Conservation (phyloP, 2,888 invertebrate species). For the Cryptocheilus praepositus region DNA sequence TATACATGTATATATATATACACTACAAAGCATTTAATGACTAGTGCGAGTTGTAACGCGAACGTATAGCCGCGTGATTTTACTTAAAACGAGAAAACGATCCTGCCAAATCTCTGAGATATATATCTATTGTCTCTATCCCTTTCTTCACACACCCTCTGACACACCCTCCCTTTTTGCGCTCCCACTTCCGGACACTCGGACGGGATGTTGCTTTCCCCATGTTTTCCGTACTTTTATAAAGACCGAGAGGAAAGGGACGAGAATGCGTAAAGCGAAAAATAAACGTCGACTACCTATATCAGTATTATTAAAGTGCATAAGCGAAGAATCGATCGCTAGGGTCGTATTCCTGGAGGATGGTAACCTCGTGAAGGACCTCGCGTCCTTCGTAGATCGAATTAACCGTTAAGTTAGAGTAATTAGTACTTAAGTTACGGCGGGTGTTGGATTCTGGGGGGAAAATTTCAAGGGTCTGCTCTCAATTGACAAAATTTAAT, state of each 20-base stretch:
- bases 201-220: no score
- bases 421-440: constrained; percentile 22
- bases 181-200: no score
- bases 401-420: constrained; percentile 44
- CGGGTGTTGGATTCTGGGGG: constrained; percentile 15
- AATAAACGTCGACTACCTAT: constrained; percentile 54
- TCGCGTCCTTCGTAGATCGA: constrained; percentile 40
- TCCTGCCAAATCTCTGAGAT: no score
- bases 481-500: no score
- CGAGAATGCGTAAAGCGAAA: neutral
- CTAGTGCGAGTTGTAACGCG: no score
- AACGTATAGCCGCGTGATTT: no score
- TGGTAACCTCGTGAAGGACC: constrained; percentile 39
- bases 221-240: constrained; percentile 46
- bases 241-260: constrained; percentile 13
- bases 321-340: constrained; percentile 7
- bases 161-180: no score
- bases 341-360: neutral
- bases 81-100: no score
- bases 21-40: neutral
- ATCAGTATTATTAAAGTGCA: constrained; percentile 56
- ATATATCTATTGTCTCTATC: no score
- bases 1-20: neutral
- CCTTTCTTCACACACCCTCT: no score
- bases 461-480: neutral